Conservation (phyloP, 2,888 invertebrate genomes). For the Epinotia ramella region DNA sequence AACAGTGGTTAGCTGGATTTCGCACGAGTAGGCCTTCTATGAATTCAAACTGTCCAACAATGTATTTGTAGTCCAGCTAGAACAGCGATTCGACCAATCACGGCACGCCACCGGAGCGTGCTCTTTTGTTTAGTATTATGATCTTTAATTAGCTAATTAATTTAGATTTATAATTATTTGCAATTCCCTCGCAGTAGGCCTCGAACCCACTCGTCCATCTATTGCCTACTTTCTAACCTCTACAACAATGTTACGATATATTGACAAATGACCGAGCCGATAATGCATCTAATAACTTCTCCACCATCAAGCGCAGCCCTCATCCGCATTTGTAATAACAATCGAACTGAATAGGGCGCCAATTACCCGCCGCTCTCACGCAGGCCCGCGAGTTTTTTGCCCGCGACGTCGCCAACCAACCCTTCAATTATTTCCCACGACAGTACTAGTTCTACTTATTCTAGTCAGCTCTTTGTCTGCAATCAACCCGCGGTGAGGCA, state of each 20-base stretch:
- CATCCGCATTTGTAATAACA: constrained; percentile 33
- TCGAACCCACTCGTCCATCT: no score
- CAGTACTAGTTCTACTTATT: constrained; percentile 58
- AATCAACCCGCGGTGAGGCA: constrained; percentile 51
- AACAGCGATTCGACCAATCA: no score
- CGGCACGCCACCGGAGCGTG: no score
- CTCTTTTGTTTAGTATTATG: no score
- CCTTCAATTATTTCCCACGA: constrained; percentile 66
- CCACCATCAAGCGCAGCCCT: constrained; percentile 17
- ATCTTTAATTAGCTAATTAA: no score
- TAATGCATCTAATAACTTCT: constrained; percentile 21
- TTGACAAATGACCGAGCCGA: constrained; percentile 22
- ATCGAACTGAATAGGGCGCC: constrained; percentile 29
- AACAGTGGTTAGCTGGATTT: no score
- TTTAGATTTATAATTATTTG: no score
- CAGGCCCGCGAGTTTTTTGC: constrained; percentile 52
- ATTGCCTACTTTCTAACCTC: no score
- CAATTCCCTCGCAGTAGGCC: no score
- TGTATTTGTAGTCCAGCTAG: no score
- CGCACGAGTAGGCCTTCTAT: no score
- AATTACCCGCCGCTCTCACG: constrained; percentile 37
- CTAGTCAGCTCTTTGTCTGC: constrained; percentile 42
- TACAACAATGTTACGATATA: not conserved
- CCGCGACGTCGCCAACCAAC: constrained; percentile 59
- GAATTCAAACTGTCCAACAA: no score